Evolutionary conservation across 2,797 vertebrate genomes (phyloP).

Genomic region (Mormyrus proboscirostris): DNA sequence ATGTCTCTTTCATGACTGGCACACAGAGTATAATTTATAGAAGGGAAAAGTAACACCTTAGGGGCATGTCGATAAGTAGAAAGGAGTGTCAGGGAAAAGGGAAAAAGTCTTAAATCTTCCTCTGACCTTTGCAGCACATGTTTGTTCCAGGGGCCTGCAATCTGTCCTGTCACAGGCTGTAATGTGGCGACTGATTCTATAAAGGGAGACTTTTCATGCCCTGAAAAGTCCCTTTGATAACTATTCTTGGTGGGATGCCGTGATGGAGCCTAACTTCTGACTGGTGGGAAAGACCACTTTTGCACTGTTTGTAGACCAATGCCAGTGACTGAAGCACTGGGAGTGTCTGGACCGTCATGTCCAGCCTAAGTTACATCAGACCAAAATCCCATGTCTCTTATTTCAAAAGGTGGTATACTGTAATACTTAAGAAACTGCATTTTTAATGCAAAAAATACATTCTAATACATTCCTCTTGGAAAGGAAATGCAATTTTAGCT

Average conservation of each 20-base stretch:
- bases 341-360: not conserved
- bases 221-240: not conserved
- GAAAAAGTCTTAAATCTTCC: not conserved
- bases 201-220: not conserved
- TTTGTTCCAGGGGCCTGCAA: constrained; percentile 7
- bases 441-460: not conserved
- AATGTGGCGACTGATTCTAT: not conserved
- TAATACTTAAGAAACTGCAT: not conserved
- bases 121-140: constrained; percentile 13
- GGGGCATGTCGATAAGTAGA: not conserved
- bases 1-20: not conserved
- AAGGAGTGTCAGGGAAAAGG: not conserved
- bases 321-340: not conserved
- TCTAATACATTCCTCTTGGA: not conserved
- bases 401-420: not conserved
- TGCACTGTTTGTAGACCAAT: not conserved
- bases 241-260: not conserved
- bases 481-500: not conserved
- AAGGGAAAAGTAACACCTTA: not conserved
- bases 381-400: not conserved
- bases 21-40: not conserved
- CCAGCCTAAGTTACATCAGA: not conserved
- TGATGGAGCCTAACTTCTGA: not conserved
- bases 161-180: not conserved
- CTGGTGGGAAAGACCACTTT: not conserved